A percentile compares a stretch with the other conserved stretches of the same genome.
phyloP scores from a whole-genome alignment of 1,140 invertebrate genomes.

The Megathymus violae region DNA sequence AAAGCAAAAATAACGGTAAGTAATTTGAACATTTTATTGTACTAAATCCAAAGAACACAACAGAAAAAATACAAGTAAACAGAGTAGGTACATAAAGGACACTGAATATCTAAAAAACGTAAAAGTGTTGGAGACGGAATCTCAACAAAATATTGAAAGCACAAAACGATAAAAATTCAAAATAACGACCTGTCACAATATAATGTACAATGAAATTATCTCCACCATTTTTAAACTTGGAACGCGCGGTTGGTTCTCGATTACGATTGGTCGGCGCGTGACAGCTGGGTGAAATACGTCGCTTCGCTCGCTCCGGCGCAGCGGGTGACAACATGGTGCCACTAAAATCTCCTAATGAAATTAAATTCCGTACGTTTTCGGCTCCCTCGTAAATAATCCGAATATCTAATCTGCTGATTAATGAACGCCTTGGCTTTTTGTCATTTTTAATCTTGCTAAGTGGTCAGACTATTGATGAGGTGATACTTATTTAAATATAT shows the following conservation, averaged over 20 bases:
- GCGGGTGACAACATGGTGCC: slow-evolving; percentile 76
- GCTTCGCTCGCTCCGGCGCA: slow-evolving; percentile 61
- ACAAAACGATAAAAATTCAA: slow-evolving; percentile 75
- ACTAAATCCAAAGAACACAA: neutral
- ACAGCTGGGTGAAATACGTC: slow-evolving; percentile 80
- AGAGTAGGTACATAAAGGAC: neutral
- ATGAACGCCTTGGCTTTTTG: slow-evolving; percentile 56
- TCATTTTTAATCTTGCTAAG: slow-evolving; percentile 45
- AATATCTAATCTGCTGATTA: slow-evolving; percentile 82
- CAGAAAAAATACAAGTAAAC: slow-evolving; percentile 31
- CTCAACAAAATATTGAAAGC: slow-evolving; percentile 71
- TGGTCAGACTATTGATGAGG: slow-evolving; percentile 8
- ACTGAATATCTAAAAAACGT: slow-evolving; percentile 28
- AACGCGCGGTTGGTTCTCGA: slow-evolving; percentile 52
- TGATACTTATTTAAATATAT: too few relatives aligned
- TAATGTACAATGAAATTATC: slow-evolving; percentile 83
- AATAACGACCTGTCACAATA: slow-evolving; percentile 83
- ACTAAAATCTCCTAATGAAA: slow-evolving; percentile 82
- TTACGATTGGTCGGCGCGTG: slow-evolving; percentile 66
- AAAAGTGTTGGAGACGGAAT: slow-evolving; percentile 34
- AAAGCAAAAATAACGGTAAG: too few relatives aligned
- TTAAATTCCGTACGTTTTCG: slow-evolving; percentile 82
- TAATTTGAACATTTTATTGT: too few relatives aligned
- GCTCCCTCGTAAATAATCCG: slow-evolving; percentile 79
- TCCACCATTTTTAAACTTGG: slow-evolving; percentile 78